phyloP scores from a whole-genome alignment of 2,888 invertebrate species.

The Agrotis segetum region DNA sequence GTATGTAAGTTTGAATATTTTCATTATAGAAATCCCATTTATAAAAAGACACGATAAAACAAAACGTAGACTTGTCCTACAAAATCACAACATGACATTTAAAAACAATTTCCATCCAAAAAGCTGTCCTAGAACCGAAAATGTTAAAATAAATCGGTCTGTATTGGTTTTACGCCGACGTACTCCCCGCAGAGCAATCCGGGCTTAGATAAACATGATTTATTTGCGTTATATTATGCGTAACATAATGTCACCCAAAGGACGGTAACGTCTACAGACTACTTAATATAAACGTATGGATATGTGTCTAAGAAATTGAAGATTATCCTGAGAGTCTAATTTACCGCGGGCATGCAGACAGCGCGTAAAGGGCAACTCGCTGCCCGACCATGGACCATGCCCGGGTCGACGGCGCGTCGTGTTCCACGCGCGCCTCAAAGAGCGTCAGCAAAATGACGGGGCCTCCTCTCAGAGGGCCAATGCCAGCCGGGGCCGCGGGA shows the following conservation, averaged over 20 bases:
- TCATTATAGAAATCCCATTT: too few species aligned
- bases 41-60: not conserved
- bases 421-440: too few species aligned
- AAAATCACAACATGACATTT: not conserved
- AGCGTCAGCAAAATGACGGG: too few species aligned
- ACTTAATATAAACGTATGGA: constrained; percentile 30
- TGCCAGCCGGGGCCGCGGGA: too few species aligned
- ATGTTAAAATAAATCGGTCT: constrained; percentile 39
- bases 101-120: constrained; percentile 1
- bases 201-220: constrained; percentile 67
- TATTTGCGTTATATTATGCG: constrained; percentile 56
- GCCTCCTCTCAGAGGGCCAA: too few species aligned
- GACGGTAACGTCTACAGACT: constrained; percentile 39
- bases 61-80: not conserved
- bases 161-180: constrained; percentile 56
- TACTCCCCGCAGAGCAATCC: constrained; percentile 62
- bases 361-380: too few species aligned
- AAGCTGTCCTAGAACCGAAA: not conserved
- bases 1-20: not conserved
- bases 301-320: not conserved
- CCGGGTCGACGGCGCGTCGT: too few species aligned
- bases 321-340: too few species aligned
- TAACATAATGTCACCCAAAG: constrained; percentile 64
- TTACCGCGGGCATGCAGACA: too few species aligned
- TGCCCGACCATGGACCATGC: too few species aligned